Evolutionary conservation across 2,797 vertebrate genomes (phyloP), one percentile per base, ranked within the genome.

Genomic region (Gallinago solitaria): DNA sequence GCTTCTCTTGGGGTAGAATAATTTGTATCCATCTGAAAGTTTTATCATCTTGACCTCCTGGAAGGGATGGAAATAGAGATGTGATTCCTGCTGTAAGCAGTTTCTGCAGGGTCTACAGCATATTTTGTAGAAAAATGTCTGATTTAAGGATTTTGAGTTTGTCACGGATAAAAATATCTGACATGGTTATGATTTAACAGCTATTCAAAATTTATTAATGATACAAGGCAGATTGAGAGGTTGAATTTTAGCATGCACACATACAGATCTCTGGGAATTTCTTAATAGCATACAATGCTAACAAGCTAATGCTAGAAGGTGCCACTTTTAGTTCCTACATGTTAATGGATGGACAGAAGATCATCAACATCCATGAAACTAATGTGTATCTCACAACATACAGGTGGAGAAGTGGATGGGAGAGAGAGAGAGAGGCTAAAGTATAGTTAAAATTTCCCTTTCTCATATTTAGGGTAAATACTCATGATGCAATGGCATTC

Each of bases 1-100:
- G 7, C 25, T 60, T 12, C 78, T 80, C 39, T 57, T 75, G 71
- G 39, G 71, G 63, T 20, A 57, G 51, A 63, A 45, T 79, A 33
- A 83, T 92, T 89, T 89, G 63, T 80, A 77, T 85, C 94, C 43
- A 13, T 69, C 23, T 87, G 71, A 74, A 93, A 82, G 39, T 89
- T 87, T 93, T 77, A 93, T 77, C 21, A 16, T 53, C 71, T 79
- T 83, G 51, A 8, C 60, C 79, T 67, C 68, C 35, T 74, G 56
- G 45, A 70, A 63, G 27, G 54, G 39, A 32, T 15, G 9, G 39
- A 50, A 27, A 79, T 45, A 50, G 67, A 87, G 27, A 45, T 5
- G 50, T 25, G 43, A 27, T 63, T 93, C 20, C 19, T 79, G 43
- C 57, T 61, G 19, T 39, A 71, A 79, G 64, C 69, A 47, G 23